phyloP scores from a whole-genome alignment of 2,888 invertebrate genomes.

The Coleophora deauratella region DNA sequence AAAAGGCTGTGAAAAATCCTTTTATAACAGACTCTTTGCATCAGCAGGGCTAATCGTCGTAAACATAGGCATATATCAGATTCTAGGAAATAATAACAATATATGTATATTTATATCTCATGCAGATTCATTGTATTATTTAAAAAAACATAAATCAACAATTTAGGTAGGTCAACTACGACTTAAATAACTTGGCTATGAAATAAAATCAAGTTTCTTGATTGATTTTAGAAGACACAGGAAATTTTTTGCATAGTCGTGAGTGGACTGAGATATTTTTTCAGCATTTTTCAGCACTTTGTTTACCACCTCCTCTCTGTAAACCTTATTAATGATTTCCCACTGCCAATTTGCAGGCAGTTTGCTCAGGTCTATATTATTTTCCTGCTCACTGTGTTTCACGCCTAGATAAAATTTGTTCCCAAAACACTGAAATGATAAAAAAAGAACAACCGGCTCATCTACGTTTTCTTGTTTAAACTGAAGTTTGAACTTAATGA shows the following conservation, averaged over 20 bases:
- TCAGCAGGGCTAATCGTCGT: too few relatives aligned
- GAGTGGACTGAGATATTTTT: constrained; percentile 27
- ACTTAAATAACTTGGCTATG: not conserved
- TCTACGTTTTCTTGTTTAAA: constrained; percentile 37
- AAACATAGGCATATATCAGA: too few relatives aligned
- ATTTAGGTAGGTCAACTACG: too few relatives aligned
- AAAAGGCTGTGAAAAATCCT: too few relatives aligned
- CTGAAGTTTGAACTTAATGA: constrained; percentile 49
- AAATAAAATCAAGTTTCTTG: constrained; percentile 9
- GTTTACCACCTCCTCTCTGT: constrained; percentile 32
- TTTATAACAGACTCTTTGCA: too few relatives aligned
- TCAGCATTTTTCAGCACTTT: constrained; percentile 37
- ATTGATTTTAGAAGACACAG: constrained; percentile 40
- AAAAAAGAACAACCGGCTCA: constrained; percentile 33
- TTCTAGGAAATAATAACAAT: too few relatives aligned
- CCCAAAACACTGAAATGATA: constrained; percentile 32
- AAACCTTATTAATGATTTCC: constrained; percentile 53
- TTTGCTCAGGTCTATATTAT: constrained; percentile 31
- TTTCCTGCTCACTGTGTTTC: constrained; percentile 28
- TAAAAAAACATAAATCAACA: too few relatives aligned
- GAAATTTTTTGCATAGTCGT: constrained; percentile 32
- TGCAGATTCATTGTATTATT: too few relatives aligned
- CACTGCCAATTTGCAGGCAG: constrained; percentile 58
- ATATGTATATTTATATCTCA: too few relatives aligned
- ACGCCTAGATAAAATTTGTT: constrained; percentile 44